Evolutionary conservation across 2,797 vertebrate genomes (phyloP).

Genomic region (Phoxinus dragarum): DNA sequence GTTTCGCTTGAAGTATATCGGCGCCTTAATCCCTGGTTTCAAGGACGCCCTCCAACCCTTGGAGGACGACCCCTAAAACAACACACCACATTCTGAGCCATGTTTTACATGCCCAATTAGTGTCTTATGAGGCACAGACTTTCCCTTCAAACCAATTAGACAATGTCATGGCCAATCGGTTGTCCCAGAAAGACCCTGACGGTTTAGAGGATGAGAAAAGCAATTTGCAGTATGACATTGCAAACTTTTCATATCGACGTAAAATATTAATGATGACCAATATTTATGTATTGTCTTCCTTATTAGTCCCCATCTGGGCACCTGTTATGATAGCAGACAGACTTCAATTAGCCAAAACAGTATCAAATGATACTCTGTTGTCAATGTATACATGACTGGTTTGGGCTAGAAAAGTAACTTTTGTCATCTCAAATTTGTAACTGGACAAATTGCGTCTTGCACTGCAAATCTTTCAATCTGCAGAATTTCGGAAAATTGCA

Average conservation of each 20-base stretch:
- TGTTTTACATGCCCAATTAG: neutral
- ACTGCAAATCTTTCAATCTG: neutral
- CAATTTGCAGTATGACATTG: slow-evolving; percentile 3
- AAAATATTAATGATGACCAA: neutral
- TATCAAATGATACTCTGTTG: slow-evolving; percentile 13
- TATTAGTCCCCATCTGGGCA: neutral
- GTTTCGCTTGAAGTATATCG: too few relatives aligned
- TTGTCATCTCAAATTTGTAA: neutral
- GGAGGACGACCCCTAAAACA: neutral
- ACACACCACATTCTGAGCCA: slow-evolving; percentile 5
- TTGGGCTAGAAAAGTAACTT: neutral
- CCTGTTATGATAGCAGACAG: neutral
- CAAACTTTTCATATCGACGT: neutral
- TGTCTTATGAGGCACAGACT: neutral
- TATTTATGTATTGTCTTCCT: neutral
- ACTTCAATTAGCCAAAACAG: neutral
- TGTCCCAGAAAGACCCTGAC: neutral
- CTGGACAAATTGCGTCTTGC: neutral
- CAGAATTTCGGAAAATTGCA: slow-evolving; percentile 8
- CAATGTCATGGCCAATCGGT: slow-evolving; percentile 4
- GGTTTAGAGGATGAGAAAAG: neutral
- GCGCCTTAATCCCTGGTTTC: neutral
- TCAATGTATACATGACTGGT: neutral
- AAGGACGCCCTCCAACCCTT: neutral
- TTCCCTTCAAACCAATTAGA: slow-evolving; percentile 17